Base-by-base conservation (phyloP, 2,113 vertebrate species). In the Lophotis ruficrista region DNA sequence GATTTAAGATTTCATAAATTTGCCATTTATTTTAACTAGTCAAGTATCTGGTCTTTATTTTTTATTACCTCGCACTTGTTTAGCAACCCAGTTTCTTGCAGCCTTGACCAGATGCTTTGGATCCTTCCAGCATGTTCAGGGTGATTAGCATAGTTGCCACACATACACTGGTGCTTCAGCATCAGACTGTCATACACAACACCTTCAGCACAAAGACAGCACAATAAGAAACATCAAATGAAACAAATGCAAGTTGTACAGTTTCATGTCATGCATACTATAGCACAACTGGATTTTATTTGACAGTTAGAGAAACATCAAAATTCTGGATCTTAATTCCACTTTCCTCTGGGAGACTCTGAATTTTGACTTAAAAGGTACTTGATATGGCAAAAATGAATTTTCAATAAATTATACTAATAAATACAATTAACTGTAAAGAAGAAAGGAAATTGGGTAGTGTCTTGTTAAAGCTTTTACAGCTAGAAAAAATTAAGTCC, bases 71-170 rank as follows among this genome's bases (percentile, higher is more conserved):
- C 98, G 2, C 98, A 98, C 93, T 98, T 98, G 96, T 96, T 98
- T 89, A 98, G 97, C 94, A 98, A 64, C 45, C 98, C 98, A 16
- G 98, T 98, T 97, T 98, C 98, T 97, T 98, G 98, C 71, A 98
- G 97, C 83, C 98, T 98, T 85, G 98, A 98, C 98, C 98, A 98
- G 97, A 98, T 98, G 98, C 98, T 98, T 96, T 98, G 98, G 93
- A 98, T 98, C 78, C 98, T 97, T 78, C 98, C 98, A 60, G 98
- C 98, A 0, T 98, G 98, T 93, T 98, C 98, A 0, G 98, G 98
- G 85, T 98, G 98, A 71, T 98, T 98, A 47, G 94, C 92, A 10
- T 98, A 98, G 95, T 81, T 98, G 75, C 98, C 98, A 93, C 98
- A 98, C 89, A 98, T 91, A 54, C 98, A 98, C 93, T 98, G 98